Conservation (phyloP, 2,113 vertebrate genomes). For the Hippopotamus amphibius region DNA sequence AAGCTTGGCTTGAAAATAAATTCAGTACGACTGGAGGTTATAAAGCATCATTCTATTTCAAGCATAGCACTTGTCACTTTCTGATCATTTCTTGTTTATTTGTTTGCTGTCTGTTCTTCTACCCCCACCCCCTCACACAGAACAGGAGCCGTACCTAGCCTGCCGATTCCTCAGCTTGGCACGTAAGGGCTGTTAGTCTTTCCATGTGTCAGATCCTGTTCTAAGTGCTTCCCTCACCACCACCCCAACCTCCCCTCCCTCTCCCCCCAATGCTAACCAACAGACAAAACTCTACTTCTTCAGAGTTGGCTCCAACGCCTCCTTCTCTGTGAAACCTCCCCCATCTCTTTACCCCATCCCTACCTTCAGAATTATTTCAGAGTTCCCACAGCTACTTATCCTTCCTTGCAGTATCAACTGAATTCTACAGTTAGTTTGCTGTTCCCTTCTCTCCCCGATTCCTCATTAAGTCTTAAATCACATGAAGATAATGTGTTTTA, state of each 20-base stretch:
- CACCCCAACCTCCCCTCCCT: neutral
- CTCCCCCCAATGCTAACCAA: neutral
- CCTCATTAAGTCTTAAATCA: neutral
- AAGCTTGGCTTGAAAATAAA: neutral
- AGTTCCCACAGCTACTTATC: neutral
- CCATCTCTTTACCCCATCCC: neutral
- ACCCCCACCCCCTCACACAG: neutral
- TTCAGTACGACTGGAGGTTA: neutral
- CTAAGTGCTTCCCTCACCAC: neutral
- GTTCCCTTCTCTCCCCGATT: neutral
- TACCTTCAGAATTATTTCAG: constrained; percentile 3
- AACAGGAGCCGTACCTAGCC: neutral
- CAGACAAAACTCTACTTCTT: constrained; percentile 34
- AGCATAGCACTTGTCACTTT: neutral
- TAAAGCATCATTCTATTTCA: neutral
- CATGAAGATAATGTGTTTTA: neutral
- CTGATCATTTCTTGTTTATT: neutral
- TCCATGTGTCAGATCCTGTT: neutral
- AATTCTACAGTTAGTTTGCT: constrained; percentile 2
- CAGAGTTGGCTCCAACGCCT: neutral
- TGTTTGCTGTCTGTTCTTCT: neutral
- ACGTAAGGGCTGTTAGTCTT: neutral
- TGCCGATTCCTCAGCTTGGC: neutral
- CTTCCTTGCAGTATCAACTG: neutral
- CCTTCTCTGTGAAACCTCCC: neutral